These are phyloP conservation scores for Polydesmus complanatus DNA, from an alignment of 2,888 invertebrate species.

Conservation along the genomic window DNA sequence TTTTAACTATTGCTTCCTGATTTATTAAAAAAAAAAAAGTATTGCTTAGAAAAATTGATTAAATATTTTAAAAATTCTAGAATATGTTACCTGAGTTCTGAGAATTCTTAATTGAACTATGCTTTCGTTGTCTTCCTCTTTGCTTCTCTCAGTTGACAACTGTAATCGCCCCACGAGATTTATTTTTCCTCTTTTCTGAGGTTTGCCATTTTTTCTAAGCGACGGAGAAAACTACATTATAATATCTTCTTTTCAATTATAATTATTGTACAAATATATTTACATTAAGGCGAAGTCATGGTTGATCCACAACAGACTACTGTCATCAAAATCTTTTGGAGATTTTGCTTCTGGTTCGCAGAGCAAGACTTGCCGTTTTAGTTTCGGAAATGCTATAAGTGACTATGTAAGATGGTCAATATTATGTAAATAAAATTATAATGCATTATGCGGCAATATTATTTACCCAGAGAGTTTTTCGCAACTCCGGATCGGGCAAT, in stretches of 20 bases:
- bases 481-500: slow-evolving; percentile 84
- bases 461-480: slow-evolving; percentile 70
- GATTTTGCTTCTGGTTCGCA: slow-evolving; percentile 67
- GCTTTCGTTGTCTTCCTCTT: slow-evolving; percentile 95
- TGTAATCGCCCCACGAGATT: slow-evolving; percentile 93
- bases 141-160: slow-evolving; percentile 83
- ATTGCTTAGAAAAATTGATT: neutral
- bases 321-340: slow-evolving; percentile 86
- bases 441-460: slow-evolving; percentile 1
- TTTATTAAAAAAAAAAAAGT: slow-evolving; percentile 23
- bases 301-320: slow-evolving; percentile 89
- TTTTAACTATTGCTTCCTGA: slow-evolving; percentile 96
- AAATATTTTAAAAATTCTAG: neutral
- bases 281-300: slow-evolving; percentile 79
- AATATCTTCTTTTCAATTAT: neutral
- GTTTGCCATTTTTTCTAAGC: slow-evolving; percentile 77
- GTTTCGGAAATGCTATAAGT: slow-evolving; percentile 85
- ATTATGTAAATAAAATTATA: no score
- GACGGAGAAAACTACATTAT: neutral
- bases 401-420: no score
- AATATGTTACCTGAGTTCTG: slow-evolving; percentile 54
- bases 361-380: slow-evolving; percentile 80
- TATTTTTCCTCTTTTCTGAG: slow-evolving; percentile 86
- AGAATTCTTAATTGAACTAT: slow-evolving; percentile 92
- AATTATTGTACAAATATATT: slow-evolving; percentile 30